Percentiles rank a stretch among this genome's conserved stretches.
These are phyloP conservation scores for Conchocele bisecta DNA, from an alignment of 2,888 invertebrate genomes.

Conservation along the genomic window DNA sequence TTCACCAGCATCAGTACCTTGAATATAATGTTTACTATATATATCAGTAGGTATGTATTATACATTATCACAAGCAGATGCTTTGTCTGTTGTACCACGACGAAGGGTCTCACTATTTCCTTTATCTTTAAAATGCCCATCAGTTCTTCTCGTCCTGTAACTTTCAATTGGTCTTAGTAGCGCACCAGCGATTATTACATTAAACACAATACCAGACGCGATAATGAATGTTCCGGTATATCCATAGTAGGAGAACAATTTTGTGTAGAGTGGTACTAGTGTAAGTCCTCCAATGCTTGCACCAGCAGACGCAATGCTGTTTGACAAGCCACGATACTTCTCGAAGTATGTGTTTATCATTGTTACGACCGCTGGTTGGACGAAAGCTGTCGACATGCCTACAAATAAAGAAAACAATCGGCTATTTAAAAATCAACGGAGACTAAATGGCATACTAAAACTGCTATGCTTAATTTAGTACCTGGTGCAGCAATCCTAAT, in stretches of 20 bases:
- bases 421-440: too few relatives aligned
- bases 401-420: slow-evolving; percentile 2
- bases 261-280: slow-evolving; percentile 34
- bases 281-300: slow-evolving; percentile 33
- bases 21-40: too few relatives aligned
- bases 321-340: slow-evolving; percentile 37
- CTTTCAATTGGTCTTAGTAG: slow-evolving; percentile 25
- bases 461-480: too few relatives aligned
- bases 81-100: too few relatives aligned
- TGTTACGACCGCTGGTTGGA: slow-evolving; percentile 20
- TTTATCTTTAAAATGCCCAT: background rate
- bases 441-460: too few relatives aligned
- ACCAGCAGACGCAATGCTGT: slow-evolving; percentile 22
- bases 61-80: too few relatives aligned
- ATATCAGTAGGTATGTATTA: too few relatives aligned
- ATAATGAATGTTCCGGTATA: slow-evolving; percentile 42
- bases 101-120: too few relatives aligned
- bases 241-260: slow-evolving; percentile 33
- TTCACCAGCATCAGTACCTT: too few relatives aligned
- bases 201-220: slow-evolving; percentile 20
- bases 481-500: too few relatives aligned
- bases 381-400: slow-evolving; percentile 30
- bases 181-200: slow-evolving; percentile 19
- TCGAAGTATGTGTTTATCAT: slow-evolving; percentile 30
- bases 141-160: slow-evolving; percentile 10